phyloP scores from a whole-genome alignment of 2,888 invertebrate species.

The Gnatocerus cornutus region DNA sequence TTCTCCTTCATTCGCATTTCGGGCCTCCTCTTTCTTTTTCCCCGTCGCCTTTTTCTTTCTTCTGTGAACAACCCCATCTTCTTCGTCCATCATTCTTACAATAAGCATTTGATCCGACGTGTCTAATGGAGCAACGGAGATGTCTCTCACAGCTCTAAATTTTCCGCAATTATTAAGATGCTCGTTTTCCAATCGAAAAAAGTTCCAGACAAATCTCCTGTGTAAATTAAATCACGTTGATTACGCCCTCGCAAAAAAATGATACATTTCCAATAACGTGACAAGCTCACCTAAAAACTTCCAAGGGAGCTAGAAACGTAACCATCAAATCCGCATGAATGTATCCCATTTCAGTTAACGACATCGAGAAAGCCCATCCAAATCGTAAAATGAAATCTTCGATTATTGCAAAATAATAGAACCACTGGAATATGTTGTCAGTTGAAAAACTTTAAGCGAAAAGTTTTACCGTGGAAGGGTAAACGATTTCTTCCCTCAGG shows the following conservation, averaged over 20 bases:
- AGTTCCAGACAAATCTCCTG: constrained; percentile 98
- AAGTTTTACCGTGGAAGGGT: constrained; percentile 85
- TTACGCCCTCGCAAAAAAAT: constrained; percentile 5
- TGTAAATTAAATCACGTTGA: constrained; percentile 51
- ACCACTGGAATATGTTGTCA: constrained; percentile 76
- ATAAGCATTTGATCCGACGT: constrained; percentile 94
- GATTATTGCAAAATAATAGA: constrained; percentile 96
- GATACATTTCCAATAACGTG: constrained; percentile 28
- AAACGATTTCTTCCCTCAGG: constrained; percentile 95
- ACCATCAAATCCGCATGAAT: constrained; percentile 88
- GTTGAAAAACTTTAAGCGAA: constrained; percentile 5
- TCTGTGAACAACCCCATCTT: constrained; percentile 88
- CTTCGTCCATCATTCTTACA: constrained; percentile 96
- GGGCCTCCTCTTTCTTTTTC: constrained; percentile 67
- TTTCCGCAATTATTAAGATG: constrained; percentile 99
- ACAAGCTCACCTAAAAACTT: constrained; percentile 85
- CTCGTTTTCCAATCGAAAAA: constrained; percentile 99
- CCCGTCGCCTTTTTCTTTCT: constrained; percentile 72
- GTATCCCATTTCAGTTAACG: constrained; percentile 85
- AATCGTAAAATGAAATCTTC: constrained; percentile 96
- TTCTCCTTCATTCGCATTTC: constrained; percentile 66
- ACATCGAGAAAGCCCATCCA: constrained; percentile 92
- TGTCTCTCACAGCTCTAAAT: constrained; percentile 98
- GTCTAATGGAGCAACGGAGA: constrained; percentile 94
- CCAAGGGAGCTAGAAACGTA: constrained; percentile 87